These are phyloP conservation scores for Bradypus variegatus DNA, from an alignment of 2,797 vertebrate species.

Conservation along the genomic window DNA sequence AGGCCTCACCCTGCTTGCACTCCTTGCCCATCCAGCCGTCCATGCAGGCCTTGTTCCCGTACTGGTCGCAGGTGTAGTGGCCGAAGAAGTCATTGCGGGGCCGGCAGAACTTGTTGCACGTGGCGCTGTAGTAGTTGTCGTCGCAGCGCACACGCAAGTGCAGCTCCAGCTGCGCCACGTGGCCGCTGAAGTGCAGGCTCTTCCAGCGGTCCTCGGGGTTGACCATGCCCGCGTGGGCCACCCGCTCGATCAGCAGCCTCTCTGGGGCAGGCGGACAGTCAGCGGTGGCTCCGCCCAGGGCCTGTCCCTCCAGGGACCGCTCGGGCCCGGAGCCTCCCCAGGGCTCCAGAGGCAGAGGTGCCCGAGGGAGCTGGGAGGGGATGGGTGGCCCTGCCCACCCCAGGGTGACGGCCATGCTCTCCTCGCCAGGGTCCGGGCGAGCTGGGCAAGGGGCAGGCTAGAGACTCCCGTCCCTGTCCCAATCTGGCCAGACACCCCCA, in stretches of 20 bases:
- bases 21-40: conserved; percentile 90
- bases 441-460: too few species aligned
- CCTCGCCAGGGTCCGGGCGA: too few species aligned
- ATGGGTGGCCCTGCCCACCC: too few species aligned
- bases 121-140: conserved; percentile 88
- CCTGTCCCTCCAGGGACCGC: background rate
- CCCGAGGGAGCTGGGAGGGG: too few species aligned
- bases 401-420: too few species aligned
- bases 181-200: conserved; percentile 77
- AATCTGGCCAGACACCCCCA: too few species aligned
- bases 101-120: conserved; percentile 93
- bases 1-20: conserved; percentile 83
- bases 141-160: conserved; percentile 88
- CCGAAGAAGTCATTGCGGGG: conserved; percentile 92
- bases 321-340: background rate
- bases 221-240: conserved; percentile 85
- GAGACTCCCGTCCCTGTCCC: too few species aligned
- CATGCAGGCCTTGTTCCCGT: conserved; percentile 89
- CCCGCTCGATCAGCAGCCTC: conserved; percentile 85
- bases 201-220: conserved; percentile 89
- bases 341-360: too few species aligned
- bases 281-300: background rate
- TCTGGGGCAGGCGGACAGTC: conserved; percentile 61
- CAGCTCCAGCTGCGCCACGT: conserved; percentile 81
- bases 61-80: conserved; percentile 89